Evolutionary conservation across 2,888 invertebrate species (phyloP).

Genomic region (Myopa tessellatipennis): DNA sequence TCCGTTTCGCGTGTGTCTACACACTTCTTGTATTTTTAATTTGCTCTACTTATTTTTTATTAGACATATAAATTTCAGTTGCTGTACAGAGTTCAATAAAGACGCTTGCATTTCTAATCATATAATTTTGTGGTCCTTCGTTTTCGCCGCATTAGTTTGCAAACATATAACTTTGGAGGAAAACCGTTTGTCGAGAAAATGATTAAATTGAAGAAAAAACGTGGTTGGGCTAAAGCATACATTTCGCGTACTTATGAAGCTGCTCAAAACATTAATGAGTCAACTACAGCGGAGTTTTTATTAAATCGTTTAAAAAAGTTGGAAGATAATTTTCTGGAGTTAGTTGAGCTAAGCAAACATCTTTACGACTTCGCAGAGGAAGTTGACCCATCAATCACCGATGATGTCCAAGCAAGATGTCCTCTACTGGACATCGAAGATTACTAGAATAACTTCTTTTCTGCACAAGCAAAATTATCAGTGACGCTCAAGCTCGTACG

Average conservation of each 20-base stretch:
- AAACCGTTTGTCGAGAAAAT: constrained; percentile 2
- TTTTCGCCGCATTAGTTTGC: background rate
- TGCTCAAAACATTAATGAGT: background rate
- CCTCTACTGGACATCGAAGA: background rate
- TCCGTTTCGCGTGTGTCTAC: too few relatives aligned
- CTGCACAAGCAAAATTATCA: constrained; percentile 2
- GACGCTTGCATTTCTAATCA: background rate
- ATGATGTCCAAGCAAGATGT: too few relatives aligned
- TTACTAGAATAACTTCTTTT: constrained; percentile 3
- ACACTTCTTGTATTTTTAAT: background rate
- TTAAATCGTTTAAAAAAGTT: too few relatives aligned
- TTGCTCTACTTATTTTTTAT: background rate
- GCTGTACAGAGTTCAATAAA: background rate
- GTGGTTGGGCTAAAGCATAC: constrained; percentile 16
- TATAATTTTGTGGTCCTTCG: constrained; percentile 1
- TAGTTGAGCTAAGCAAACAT: background rate
- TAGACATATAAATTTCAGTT: too few relatives aligned
- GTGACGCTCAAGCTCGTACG: constrained; percentile 3
- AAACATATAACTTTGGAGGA: background rate
- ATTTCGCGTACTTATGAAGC: constrained; percentile 15
- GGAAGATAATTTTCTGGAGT: too few relatives aligned
- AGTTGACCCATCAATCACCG: background rate
- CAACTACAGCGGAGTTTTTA: background rate
- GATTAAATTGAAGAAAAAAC: constrained; percentile 6
- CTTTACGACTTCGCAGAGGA: constrained; percentile 1